Evolutionary conservation across 2,797 vertebrate species (phyloP).

Genomic region (Pelobates cultripes): DNA sequence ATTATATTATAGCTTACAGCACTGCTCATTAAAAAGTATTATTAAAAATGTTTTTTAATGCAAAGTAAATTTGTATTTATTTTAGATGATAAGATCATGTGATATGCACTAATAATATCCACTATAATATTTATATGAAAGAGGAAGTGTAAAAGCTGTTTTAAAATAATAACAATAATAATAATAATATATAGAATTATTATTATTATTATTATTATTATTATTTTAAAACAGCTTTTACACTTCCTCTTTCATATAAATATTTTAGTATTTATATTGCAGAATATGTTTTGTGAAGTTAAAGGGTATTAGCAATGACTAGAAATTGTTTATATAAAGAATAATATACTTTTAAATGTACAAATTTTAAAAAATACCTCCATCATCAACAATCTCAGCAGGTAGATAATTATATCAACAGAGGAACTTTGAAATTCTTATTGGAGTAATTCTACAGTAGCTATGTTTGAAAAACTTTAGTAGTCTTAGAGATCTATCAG

Average conservation of each 20-base stretch:
- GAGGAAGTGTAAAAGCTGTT: constrained; percentile 1
- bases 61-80: constrained; percentile 71
- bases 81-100: constrained; percentile 63
- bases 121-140: not conserved
- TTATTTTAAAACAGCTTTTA: not conserved
- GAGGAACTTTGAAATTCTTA: too few species aligned
- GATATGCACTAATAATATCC: constrained; percentile 61
- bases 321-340: too few species aligned
- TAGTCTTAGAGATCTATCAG: too few species aligned
- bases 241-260: not conserved
- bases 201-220: not conserved
- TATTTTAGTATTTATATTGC: not conserved
- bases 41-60: constrained; percentile 82
- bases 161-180: not conserved
- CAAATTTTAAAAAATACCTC: too few species aligned
- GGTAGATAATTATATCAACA: too few species aligned
- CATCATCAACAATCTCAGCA: too few species aligned
- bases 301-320: not conserved
- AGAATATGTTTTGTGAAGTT: not conserved
- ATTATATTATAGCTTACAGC: constrained; percentile 88
- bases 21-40: constrained; percentile 89
- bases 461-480: too few species aligned
- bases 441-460: too few species aligned
- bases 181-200: too few species aligned
- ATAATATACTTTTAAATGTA: too few species aligned